A percentile compares a stretch with the other conserved stretches of the same genome.
These are phyloP conservation scores for Timandra comae DNA, from an alignment of 2,888 invertebrate species.

Conservation along the genomic window DNA sequence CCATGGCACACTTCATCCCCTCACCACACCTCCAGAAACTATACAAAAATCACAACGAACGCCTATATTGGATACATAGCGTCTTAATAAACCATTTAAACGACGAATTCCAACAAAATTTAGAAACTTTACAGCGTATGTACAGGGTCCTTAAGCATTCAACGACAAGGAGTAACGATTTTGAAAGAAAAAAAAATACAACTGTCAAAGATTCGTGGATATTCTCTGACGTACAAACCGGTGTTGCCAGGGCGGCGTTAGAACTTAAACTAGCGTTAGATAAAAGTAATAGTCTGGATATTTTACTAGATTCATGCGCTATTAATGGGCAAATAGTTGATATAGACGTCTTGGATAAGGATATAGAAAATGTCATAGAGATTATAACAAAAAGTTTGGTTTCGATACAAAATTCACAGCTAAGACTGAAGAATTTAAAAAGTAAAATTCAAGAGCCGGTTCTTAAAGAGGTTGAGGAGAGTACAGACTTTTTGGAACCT, in stretches of 20 bases:
- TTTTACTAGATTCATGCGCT: constrained; percentile 63
- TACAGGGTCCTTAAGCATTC: constrained; percentile 60
- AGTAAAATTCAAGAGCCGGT: constrained; percentile 39
- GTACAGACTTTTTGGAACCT: constrained; percentile 31
- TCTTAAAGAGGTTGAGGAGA: constrained; percentile 20
- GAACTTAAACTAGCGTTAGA: constrained; percentile 56
- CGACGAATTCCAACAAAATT: constrained; percentile 45
- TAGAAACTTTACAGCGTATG: constrained; percentile 54
- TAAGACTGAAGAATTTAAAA: constrained; percentile 59
- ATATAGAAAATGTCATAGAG: constrained; percentile 58
- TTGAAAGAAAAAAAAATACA: constrained; percentile 39
- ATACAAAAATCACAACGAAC: constrained; percentile 62
- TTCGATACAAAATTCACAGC: constrained; percentile 52
- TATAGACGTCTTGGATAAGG: constrained; percentile 48
- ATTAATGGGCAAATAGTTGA: constrained; percentile 53
- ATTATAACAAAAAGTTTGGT: constrained; percentile 48
- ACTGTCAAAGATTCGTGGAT: constrained; percentile 53
- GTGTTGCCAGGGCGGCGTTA: constrained; percentile 48
- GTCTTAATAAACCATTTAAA: constrained; percentile 40
- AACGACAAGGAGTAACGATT: constrained; percentile 34
- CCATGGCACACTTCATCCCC: constrained; percentile 53
- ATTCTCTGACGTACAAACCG: constrained; percentile 64
- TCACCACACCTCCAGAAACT: constrained; percentile 30
- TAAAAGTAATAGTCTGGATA: constrained; percentile 56
- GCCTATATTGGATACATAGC: constrained; percentile 61